Base-by-base conservation (phyloP, 2,797 vertebrate genomes). In the Sebastes ruberrimus region DNA sequence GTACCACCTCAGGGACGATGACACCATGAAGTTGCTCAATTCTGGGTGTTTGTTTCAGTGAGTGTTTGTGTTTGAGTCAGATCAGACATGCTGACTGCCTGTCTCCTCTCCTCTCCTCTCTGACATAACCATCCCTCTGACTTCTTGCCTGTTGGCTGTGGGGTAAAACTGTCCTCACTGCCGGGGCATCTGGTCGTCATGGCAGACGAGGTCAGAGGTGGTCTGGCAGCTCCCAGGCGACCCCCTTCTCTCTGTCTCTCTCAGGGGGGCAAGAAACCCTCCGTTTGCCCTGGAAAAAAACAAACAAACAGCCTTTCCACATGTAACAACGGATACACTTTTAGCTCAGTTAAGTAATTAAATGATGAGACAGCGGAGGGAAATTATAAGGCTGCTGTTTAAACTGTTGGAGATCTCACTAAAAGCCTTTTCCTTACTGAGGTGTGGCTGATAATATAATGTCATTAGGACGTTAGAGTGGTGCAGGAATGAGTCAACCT, bases 231-330 rank as follows among this genome's bases (percentile, higher is more conserved):
- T 66, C 25, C 25, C 55, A 18, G 28, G 0, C 49, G 28, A 38
- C 71, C 68, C 71, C 28, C 59, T 46, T 65, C 60, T 30, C 46
- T n/a, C 14, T 59, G 11, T 27, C 22, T 56, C 59, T 75, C 73
- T 65, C 65, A 56, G 71, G 27, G 70, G 25, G 49, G 35, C 71
- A 74, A 72, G 75, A 88, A 86, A 75, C 62, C 69, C 71, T 30
- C 66, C 33, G 49, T 84, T 78, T 75, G 71, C 16, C 30, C 74
- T 28, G 64, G 23, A 71, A 68, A 87, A 80, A 80, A 87, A 87
- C 76, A 92, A 92, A 86, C 76, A 88, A 89, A 86, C 82, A 89
- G 65, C 55, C 25, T 61, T 52, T 77, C 74, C 64, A 64, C 70
- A 65, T 74, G 65, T 69, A 76, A 63, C 80, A 76, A 80, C 74